These are phyloP conservation scores for Catharus minimus DNA, from an alignment of 2,113 vertebrate genomes.

Conservation along the genomic window DNA sequence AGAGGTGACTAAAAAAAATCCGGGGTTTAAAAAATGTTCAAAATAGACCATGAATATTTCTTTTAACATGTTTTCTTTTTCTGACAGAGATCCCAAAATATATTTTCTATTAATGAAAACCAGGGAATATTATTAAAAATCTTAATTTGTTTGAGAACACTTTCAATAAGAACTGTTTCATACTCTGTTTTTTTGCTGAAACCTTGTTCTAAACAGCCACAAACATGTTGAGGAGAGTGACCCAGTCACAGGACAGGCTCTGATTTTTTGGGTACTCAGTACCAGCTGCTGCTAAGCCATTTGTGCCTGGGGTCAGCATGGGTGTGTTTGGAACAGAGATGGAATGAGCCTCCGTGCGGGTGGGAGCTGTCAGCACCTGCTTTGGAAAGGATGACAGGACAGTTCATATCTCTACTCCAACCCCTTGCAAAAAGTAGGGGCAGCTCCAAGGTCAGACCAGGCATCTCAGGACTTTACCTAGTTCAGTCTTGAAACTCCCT, in stretches of 20 bases:
- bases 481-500: background rate
- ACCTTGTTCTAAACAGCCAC: background rate
- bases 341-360: accelerated
- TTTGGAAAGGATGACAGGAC: background rate
- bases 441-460: background rate
- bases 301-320: background rate
- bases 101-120: background rate
- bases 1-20: background rate
- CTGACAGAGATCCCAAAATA: background rate
- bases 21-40: background rate
- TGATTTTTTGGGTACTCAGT: background rate
- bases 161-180: background rate
- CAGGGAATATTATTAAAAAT: background rate
- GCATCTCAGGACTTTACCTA: background rate
- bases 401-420: background rate
- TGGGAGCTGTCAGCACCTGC: constrained; percentile 5
- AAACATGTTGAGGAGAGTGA: accelerated
- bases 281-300: background rate
- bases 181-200: background rate
- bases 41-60: background rate
- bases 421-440: background rate
- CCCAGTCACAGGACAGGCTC: background rate
- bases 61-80: background rate
- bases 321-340: background rate
- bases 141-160: background rate